phyloP scores from a whole-genome alignment of 2,888 invertebrate genomes.

The Pandemis heparana region DNA sequence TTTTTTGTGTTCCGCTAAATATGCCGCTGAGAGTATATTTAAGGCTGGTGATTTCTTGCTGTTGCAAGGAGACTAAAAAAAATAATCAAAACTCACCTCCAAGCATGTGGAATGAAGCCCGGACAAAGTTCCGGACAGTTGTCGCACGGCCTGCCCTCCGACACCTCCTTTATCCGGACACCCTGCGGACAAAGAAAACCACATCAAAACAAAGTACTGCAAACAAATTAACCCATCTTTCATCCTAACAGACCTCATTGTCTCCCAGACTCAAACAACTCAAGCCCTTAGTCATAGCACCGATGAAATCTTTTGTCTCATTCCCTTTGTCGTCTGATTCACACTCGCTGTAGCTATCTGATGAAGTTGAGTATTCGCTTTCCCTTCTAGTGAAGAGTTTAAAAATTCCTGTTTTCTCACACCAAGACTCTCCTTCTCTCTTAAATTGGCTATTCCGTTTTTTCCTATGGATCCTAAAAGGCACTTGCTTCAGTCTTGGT shows the following conservation, averaged over 20 bases:
- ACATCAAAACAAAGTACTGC: slow-evolving; percentile 9
- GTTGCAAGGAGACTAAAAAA: not conserved
- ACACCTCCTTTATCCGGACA: slow-evolving; percentile 93
- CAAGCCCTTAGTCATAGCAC: slow-evolving; percentile 39
- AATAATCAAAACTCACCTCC: slow-evolving; percentile 88
- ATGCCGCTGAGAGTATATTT: too few species aligned
- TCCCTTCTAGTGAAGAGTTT: slow-evolving; percentile 74
- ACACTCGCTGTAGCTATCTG: slow-evolving; percentile 80
- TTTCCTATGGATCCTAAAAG: slow-evolving; percentile 77
- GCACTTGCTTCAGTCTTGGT: slow-evolving; percentile 75
- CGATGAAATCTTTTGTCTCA: slow-evolving; percentile 43
- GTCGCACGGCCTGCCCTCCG: slow-evolving; percentile 94
- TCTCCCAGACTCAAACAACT: slow-evolving; percentile 27
- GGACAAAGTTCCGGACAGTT: slow-evolving; percentile 93
- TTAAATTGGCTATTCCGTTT: slow-evolving; percentile 58
- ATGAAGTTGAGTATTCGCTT: slow-evolving; percentile 74
- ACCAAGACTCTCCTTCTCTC: slow-evolving; percentile 72
- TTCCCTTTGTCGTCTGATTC: slow-evolving; percentile 62
- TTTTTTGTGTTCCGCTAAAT: too few species aligned
- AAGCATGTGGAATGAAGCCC: slow-evolving; percentile 93
- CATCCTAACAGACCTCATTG: slow-evolving; percentile 39
- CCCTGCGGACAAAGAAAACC: slow-evolving; percentile 87
- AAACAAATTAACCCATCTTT: slow-evolving; percentile 22
- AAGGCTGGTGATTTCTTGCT: not conserved
- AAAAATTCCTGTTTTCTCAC: slow-evolving; percentile 72